Conservation (phyloP, 2,888 invertebrate genomes). For the Dolichomitus sp. region DNA sequence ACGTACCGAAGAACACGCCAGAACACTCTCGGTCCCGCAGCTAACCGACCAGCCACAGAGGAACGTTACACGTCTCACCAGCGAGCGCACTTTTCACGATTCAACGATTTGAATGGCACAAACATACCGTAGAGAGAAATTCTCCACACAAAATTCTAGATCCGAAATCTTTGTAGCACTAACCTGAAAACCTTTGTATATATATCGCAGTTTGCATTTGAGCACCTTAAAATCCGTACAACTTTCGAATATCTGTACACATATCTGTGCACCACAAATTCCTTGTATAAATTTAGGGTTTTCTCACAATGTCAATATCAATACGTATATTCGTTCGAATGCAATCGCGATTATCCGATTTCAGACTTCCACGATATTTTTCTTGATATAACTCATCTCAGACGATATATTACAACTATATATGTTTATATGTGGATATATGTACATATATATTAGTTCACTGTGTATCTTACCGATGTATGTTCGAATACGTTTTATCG, state of each 20-base stretch:
- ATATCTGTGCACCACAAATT: too few species aligned
- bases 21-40: slow-evolving; percentile 13
- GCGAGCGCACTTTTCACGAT: slow-evolving; percentile 36
- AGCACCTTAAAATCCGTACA: neutral
- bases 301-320: slow-evolving; percentile 7
- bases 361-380: too few species aligned
- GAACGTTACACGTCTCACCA: slow-evolving; percentile 24
- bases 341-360: slow-evolving; percentile 10
- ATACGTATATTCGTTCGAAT: neutral
- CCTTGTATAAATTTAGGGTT: too few species aligned
- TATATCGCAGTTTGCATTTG: neutral
- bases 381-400: too few species aligned
- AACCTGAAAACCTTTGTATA: neutral
- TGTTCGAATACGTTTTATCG: slow-evolving; percentile 14
- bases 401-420: neutral
- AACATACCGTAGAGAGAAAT: slow-evolving; percentile 21
- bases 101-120: slow-evolving; percentile 25
- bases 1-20: slow-evolving; percentile 15
- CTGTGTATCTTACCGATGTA: neutral
- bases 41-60: neutral
- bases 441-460: neutral
- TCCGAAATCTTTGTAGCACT: neutral
- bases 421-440: neutral
- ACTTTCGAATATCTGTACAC: too few species aligned
- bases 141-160: neutral